phyloP scores from a whole-genome alignment of 2,113 vertebrate genomes.

The Saccopteryx leptura region DNA sequence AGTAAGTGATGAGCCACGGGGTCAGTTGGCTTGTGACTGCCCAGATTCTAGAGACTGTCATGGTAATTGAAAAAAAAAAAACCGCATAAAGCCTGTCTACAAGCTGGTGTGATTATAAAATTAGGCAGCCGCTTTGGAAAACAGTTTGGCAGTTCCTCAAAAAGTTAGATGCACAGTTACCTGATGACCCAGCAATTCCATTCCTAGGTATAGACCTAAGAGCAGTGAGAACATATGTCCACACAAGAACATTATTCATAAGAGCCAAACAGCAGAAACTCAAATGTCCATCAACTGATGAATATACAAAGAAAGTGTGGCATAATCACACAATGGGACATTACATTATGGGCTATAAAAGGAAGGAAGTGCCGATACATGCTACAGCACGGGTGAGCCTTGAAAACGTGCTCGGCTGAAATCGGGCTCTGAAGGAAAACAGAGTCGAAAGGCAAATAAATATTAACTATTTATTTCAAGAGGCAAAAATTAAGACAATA shows the following conservation, averaged over 20 bases:
- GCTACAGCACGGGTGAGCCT: too few species aligned
- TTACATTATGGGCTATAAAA: not conserved
- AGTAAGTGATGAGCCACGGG: not conserved
- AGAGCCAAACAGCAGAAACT: not conserved
- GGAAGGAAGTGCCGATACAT: not conserved
- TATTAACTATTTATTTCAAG: not conserved
- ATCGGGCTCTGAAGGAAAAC: constrained; percentile 6
- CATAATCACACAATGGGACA: not conserved
- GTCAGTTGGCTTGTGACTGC: not conserved
- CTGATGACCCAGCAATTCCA: constrained; percentile 2
- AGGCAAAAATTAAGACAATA: not conserved
- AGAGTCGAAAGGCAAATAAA: not conserved
- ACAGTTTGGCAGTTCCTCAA: not conserved
- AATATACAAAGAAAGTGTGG: not conserved
- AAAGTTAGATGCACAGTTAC: not conserved
- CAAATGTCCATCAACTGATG: not conserved
- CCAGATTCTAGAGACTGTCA: not conserved
- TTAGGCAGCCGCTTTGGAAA: not conserved
- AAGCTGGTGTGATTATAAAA: not conserved
- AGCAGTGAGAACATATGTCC: not conserved
- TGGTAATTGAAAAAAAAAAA: not conserved
- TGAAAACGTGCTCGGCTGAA: not conserved
- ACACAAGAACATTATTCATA: not conserved
- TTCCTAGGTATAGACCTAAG: not conserved
- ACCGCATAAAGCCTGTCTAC: not conserved